These are phyloP conservation scores for Oophaga sylvatica DNA, from an alignment of 2,797 vertebrate species.

Conservation along the genomic window DNA sequence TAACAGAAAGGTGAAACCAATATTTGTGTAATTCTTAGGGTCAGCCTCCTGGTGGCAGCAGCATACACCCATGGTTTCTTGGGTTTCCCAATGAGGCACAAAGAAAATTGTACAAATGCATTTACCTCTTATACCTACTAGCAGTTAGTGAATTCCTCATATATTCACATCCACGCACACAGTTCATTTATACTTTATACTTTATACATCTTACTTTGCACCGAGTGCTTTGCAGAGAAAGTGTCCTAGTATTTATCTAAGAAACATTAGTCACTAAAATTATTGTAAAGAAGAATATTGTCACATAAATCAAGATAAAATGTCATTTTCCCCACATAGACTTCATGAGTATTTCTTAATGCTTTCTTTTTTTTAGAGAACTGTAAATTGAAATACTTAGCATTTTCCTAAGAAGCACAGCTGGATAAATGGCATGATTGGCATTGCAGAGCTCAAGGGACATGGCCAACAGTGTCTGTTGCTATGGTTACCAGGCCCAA, in stretches of 20 bases:
- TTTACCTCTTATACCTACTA: conserved; percentile 9
- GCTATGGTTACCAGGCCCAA: conserved; percentile 55
- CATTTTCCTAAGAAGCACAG: conserved; percentile 53
- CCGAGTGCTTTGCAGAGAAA: neutral
- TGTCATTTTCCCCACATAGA: conserved; percentile 22
- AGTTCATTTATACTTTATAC: conserved; percentile 14
- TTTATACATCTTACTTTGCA: neutral
- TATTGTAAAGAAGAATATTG: conserved; percentile 33
- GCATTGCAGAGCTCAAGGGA: conserved; percentile 58
- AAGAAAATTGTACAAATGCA: neutral
- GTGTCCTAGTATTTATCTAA: conserved; percentile 37
- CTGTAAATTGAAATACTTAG: conserved; percentile 55
- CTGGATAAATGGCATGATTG: conserved; percentile 60
- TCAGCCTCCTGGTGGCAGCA: no score
- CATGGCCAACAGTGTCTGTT: conserved; percentile 55
- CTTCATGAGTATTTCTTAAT: conserved; percentile 48
- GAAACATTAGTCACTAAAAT: conserved; percentile 29
- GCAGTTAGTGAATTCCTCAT: neutral
- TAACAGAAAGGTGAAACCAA: no score
- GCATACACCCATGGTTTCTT: no score
- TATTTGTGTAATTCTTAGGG: no score
- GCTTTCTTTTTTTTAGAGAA: conserved; percentile 40
- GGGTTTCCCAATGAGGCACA: no score
- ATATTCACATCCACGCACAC: conserved; percentile 12
- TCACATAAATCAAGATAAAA: conserved; percentile 34